Conservation (phyloP, 2,888 invertebrate species). For the Catotricha subobsoleta region DNA sequence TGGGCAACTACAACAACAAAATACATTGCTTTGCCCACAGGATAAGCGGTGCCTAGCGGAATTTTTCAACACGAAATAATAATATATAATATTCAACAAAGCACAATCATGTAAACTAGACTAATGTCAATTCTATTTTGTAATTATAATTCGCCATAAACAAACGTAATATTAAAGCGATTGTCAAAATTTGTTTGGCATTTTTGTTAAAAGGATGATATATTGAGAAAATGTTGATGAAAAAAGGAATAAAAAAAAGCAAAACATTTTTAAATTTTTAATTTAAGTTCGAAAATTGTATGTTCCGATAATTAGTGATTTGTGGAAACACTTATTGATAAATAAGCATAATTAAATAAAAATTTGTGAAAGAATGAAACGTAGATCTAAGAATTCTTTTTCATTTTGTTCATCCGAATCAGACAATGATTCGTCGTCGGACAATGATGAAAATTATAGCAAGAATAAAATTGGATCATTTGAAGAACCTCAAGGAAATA, state of each 20-base stretch:
- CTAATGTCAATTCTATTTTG: no score
- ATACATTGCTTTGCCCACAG: no score
- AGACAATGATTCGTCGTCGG: constrained; percentile 3
- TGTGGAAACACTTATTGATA: no score
- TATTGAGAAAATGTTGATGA: neutral
- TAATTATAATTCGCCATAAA: neutral
- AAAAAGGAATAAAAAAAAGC: neutral
- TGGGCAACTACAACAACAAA: no score
- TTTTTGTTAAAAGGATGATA: neutral
- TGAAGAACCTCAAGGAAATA: neutral
- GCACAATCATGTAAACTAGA: no score
- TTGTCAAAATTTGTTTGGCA: neutral
- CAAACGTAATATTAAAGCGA: neutral
- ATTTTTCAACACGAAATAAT: no score
- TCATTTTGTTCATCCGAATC: neutral
- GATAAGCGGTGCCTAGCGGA: no score
- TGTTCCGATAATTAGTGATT: no score
- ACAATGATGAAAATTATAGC: neutral
- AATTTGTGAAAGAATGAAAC: constrained; percentile 1
- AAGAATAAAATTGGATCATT: neutral
- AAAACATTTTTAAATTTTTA: neutral
- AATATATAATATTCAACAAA: no score
- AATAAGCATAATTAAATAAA: neutral
- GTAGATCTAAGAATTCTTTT: neutral
- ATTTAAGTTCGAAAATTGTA: neutral